Evolutionary conservation across 1,140 invertebrate species (phyloP).

Genomic region (Pissodes strobi): DNA sequence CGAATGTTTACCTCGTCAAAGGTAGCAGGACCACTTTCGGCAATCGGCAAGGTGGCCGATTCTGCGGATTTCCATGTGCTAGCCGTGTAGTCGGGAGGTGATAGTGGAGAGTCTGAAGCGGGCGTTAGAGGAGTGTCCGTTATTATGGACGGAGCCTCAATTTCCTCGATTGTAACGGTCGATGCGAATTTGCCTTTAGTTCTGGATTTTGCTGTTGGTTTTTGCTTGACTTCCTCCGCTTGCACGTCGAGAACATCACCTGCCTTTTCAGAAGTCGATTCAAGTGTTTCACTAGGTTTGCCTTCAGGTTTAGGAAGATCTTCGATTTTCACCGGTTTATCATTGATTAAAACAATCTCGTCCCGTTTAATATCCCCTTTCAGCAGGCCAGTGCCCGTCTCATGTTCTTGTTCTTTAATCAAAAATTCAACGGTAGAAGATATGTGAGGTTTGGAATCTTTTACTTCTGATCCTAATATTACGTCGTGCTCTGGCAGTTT

Average conservation of each 20-base stretch:
- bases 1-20: constrained; percentile 47
- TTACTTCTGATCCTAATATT: too few relatives aligned
- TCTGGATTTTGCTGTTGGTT: constrained; percentile 37
- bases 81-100: constrained; percentile 39
- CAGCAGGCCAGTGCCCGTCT: neutral
- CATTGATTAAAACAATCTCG: constrained; percentile 28
- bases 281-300: neutral
- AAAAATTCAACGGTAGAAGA: constrained; percentile 36
- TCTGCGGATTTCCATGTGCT: constrained; percentile 23
- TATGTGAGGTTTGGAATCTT: neutral
- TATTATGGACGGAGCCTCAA: constrained; percentile 51
- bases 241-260: neutral
- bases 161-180: constrained; percentile 59
- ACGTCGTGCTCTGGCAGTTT: neutral
- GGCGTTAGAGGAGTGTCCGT: constrained; percentile 56
- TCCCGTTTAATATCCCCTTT: neutral
- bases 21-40: constrained; percentile 36
- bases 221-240: constrained; percentile 28
- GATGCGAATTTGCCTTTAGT: constrained; percentile 42
- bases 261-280: neutral
- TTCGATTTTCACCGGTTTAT: constrained; percentile 31
- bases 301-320: constrained; percentile 11
- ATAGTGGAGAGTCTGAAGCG: constrained; percentile 43
- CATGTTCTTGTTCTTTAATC: constrained; percentile 25
- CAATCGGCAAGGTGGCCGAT: constrained; percentile 24